phyloP scores from a whole-genome alignment of 1,140 invertebrate species.

The Ceratitis capitata region DNA sequence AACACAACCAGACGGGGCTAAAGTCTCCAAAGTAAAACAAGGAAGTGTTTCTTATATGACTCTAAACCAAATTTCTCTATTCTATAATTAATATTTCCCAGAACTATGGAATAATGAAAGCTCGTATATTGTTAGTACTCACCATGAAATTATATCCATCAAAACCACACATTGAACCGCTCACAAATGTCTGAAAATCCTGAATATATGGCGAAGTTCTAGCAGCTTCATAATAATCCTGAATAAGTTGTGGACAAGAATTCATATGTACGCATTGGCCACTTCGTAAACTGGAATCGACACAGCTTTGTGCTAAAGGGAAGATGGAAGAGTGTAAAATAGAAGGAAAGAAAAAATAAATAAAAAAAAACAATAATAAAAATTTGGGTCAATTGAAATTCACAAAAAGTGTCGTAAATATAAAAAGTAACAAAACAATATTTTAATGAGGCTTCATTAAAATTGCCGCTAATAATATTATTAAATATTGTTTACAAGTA shows the following conservation, averaged over 20 bases:
- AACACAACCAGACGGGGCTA: too few species aligned
- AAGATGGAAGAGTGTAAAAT: not conserved
- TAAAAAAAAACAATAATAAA: not conserved
- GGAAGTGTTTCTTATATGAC: too few species aligned
- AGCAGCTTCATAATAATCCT: constrained; percentile 58
- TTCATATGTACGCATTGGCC: constrained; percentile 67
- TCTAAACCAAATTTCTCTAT: too few species aligned
- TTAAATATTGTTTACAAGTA: too few species aligned
- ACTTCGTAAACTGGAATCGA: constrained; percentile 57
- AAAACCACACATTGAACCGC: constrained; percentile 69
- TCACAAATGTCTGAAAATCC: constrained; percentile 64
- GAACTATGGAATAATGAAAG: too few species aligned
- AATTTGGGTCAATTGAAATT: not conserved
- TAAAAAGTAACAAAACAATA: too few species aligned
- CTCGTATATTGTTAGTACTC: too few species aligned
- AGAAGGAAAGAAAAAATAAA: not conserved
- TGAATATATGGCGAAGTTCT: constrained; percentile 48
- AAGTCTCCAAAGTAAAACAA: too few species aligned
- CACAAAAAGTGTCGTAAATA: too few species aligned
- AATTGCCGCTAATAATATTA: too few species aligned
- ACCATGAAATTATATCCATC: constrained; percentile 66
- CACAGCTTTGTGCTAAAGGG: constrained; percentile 56
- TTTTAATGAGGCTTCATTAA: too few species aligned
- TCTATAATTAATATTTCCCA: too few species aligned
- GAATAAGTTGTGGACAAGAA: constrained; percentile 65